These are phyloP conservation scores for Ostrea denselamellosa DNA, from an alignment of 1,140 invertebrate genomes.

Conservation along the genomic window DNA sequence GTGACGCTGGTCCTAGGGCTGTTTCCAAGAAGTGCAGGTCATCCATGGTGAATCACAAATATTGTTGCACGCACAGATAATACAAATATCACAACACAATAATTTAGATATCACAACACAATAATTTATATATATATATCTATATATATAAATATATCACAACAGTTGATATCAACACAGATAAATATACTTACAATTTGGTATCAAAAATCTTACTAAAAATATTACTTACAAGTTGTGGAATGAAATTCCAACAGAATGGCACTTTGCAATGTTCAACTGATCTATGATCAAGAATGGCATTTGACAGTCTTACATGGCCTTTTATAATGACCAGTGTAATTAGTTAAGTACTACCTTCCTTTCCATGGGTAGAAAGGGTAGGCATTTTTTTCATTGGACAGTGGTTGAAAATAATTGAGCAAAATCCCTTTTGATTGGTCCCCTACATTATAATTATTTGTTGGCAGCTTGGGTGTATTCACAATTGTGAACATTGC, in stretches of 20 bases:
- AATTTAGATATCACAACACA: no score
- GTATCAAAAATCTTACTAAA: no score
- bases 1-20: not conserved
- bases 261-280: not conserved
- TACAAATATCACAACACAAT: no score
- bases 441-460: not conserved
- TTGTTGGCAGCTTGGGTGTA: not conserved
- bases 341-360: not conserved
- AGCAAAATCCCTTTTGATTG: not conserved
- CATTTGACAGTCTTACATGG: not conserved
- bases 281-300: not conserved
- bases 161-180: no score
- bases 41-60: constrained; percentile 21
- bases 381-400: not conserved
- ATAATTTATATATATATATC: no score
- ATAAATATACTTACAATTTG: no score
- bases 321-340: not conserved
- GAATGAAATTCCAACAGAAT: not conserved
- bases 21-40: constrained; percentile 15
- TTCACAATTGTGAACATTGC: not conserved
- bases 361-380: not conserved
- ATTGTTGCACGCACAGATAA: not conserved
- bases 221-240: no score
- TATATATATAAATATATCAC: no score
- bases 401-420: not conserved